Evolutionary conservation across 2,888 invertebrate species (phyloP).

Genomic region (Rotaria macrura): DNA sequence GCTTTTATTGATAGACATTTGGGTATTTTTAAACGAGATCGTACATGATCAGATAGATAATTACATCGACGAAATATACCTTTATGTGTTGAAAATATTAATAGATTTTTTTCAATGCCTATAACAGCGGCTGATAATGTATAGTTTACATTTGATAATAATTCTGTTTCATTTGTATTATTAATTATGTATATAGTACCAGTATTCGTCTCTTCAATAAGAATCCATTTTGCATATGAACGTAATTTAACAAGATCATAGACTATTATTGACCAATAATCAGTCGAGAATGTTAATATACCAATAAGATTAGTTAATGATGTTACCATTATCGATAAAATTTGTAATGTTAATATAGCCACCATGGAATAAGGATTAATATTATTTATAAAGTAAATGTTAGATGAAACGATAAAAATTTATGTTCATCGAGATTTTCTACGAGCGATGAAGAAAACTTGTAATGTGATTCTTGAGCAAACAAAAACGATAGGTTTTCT

Average conservation of each 20-base stretch:
- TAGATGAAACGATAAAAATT: background rate
- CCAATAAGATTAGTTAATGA: background rate
- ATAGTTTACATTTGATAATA: background rate
- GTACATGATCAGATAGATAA: background rate
- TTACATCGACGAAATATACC: slow-evolving; percentile 12
- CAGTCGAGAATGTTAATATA: background rate
- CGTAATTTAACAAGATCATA: background rate
- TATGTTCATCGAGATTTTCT: background rate
- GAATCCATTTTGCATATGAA: background rate
- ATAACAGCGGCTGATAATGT: background rate
- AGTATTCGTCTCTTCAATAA: background rate
- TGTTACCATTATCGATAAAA: background rate
- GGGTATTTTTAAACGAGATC: background rate
- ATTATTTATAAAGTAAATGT: too few species aligned
- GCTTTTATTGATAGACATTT: background rate
- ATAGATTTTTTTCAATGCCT: background rate
- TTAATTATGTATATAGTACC: background rate
- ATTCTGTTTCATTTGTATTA: background rate
- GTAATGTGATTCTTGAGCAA: background rate
- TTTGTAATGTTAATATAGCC: background rate
- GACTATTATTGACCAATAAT: slow-evolving; percentile 16
- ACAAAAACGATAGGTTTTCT: background rate
- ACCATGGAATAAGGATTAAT: background rate
- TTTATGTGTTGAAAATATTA: background rate
- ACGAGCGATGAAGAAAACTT: background rate